Evolutionary conservation across 2,113 vertebrate genomes (phyloP), one percentile per base, ranked within the genome.

Genomic region (Puntigrus tetrazona): DNA sequence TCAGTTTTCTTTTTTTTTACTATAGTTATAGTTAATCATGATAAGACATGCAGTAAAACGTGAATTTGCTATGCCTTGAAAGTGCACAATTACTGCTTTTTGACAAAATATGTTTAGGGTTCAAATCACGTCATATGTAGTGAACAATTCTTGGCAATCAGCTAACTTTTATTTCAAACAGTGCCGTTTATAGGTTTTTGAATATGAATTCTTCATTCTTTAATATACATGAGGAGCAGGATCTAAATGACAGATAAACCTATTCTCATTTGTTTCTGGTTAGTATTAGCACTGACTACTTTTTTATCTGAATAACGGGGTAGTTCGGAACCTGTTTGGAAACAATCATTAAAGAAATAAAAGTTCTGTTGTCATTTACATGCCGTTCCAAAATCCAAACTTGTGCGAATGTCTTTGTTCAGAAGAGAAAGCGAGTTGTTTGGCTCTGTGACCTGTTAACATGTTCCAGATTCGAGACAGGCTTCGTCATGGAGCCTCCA

Each of bases 391-490:
- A 29, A 63, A 27, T 63, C 27, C 13, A 36, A 36, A 69, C 31
- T 31, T 69, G 3, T 69, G 18, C 31, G 36, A 41, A 9, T 41
- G 41, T 13, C 25, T 61, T 61, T 72, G 3, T 69, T 69, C 31
- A 9, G 22, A n/a, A 65, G 43, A 77, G 74, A 82, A 55, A 55
- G 52, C 20, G 34, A 50, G 82, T 65, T 74, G 65, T 67, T 67
- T 45, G 16, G 59, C 6, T 65, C 25, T 67, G 59, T 47, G 77
- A 84, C 83, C 85, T 52, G 76, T 78, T 89, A 89, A 90, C 86
- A 52, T 85, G 74, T 87, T 89, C 88, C 88, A 90, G 88, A 89
- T 88, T 87, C 81, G 22, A 47, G 43, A 85, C 65, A 6, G 74
- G 67, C 52, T 31, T 36, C 10, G 20, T 84, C 47, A 74, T 36